A percentile compares a stretch with the other conserved stretches of the same genome.
phyloP scores from a whole-genome alignment of 2,888 invertebrate genomes.

The Brenthis hecate region DNA sequence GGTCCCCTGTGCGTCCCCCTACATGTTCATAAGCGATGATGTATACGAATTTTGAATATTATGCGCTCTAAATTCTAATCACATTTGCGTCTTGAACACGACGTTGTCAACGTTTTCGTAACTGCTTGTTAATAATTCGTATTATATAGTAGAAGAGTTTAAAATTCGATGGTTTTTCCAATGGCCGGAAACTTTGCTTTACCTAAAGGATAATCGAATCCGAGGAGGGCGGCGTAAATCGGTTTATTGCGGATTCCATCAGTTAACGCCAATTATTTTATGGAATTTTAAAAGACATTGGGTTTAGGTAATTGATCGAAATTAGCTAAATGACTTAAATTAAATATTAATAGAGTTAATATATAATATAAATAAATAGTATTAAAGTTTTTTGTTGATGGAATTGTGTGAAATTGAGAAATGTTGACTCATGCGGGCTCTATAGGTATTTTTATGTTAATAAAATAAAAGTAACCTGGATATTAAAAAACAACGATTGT shows the following conservation, averaged over 20 bases:
- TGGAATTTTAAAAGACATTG: constrained; percentile 28
- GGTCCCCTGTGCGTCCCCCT: constrained; percentile 47
- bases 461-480: no score
- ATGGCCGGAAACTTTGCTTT: constrained; percentile 31
- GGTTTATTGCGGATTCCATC: constrained; percentile 58
- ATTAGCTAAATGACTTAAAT: background rate
- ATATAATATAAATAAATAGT: no score
- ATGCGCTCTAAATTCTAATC: constrained; percentile 46
- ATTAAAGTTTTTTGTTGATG: no score
- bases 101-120: constrained; percentile 19
- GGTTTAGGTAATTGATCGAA: constrained; percentile 14
- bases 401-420: no score
- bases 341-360: no score
- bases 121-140: constrained; percentile 12
- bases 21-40: constrained; percentile 33
- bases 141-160: constrained; percentile 1
- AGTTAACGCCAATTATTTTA: constrained; percentile 55
- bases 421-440: no score
- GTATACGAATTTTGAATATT: constrained; percentile 48
- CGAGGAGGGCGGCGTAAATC: constrained; percentile 48
- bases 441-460: no score
- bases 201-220: constrained; percentile 52
- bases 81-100: constrained; percentile 46
- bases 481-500: no score
- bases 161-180: constrained; percentile 16